Evolutionary conservation across 1,140 invertebrate genomes (phyloP), one percentile per base, ranked within the genome.

Genomic region (Dinothrombium tinctorium): DNA sequence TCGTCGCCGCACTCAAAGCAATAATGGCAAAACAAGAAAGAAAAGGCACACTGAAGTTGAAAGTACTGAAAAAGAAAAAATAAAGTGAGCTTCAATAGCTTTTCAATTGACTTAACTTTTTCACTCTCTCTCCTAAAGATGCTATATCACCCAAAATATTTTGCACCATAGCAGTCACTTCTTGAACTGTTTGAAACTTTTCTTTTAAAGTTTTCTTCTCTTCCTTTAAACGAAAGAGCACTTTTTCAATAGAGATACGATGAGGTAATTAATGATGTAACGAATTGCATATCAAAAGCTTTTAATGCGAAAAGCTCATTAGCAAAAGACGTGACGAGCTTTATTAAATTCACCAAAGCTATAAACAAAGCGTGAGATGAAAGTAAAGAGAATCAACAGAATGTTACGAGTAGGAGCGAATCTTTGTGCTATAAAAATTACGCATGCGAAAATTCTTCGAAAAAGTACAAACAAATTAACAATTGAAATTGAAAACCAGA

Each of bases 21-120:
- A 64, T 50, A 43, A 95, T 76, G 14, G 86, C 82, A 50, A 98
- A 62, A 63, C 76, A 84, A 48, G 86, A 90, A 39, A 98, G 62
- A 65, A 92, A 95, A 37, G 90, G 86, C 45, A 95, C 80, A 24
- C 84, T 86, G 61, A 95, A 96, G 56, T 94, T 92, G 62, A 95
- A 86, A 41, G 86, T 76, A 59, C 80, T 87, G 61, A 41, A 69
- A 69, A 48, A 49, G 42, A 46, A 52, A 47, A 50, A 44, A 33
- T 20, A 7, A 6, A 26, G 22, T 15, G 11, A 41, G 1, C n/a
- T n/a, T 23, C 15, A 24, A n/a, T 23, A 23, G 26, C 15, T 15
- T 23, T 20, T 21, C 6, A 41, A 31, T 21, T 37, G n/a, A 59
- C 66, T 64, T 67, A n/a, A 86, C 83, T 94, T 94, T 67, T 86